phyloP scores from a whole-genome alignment of 1,140 invertebrate species.

The Saccostrea echinata region DNA sequence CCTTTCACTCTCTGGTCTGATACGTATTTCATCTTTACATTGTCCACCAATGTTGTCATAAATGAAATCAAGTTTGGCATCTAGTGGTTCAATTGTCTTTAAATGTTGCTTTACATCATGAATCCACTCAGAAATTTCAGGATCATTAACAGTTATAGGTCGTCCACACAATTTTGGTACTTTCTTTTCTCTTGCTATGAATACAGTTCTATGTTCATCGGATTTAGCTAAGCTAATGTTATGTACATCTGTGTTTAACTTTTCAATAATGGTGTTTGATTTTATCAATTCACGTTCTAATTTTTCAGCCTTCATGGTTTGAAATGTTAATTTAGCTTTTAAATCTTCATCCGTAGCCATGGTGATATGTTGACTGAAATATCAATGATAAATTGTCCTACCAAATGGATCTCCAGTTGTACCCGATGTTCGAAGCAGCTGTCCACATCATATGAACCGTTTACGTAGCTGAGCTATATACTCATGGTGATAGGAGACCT shows the following conservation, averaged over 20 bases:
- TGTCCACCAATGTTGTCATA: conserved; percentile 8
- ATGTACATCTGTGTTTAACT: neutral
- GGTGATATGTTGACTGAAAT: neutral
- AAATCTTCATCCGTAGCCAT: neutral
- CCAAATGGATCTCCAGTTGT: neutral
- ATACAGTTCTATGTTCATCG: neutral
- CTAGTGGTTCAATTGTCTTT: neutral
- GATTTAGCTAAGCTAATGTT: neutral
- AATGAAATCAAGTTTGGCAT: conserved; percentile 1
- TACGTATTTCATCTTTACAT: conserved; percentile 16
- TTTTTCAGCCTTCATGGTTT: neutral
- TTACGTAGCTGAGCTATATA: neutral
- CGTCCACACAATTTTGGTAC: neutral
- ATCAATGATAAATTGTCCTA: neutral
- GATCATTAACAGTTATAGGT: neutral
- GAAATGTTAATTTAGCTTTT: neutral
- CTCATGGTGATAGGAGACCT: neutral
- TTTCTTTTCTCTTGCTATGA: neutral
- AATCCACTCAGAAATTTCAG: neutral
- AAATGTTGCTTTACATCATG: neutral
- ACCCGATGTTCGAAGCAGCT: neutral
- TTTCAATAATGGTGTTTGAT: neutral
- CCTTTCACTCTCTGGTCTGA: neutral
- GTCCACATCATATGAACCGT: neutral
- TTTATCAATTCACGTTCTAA: neutral